These are phyloP conservation scores for Porites lutea DNA, from an alignment of 64 coral and sea anemone species.

Conservation along the genomic window DNA sequence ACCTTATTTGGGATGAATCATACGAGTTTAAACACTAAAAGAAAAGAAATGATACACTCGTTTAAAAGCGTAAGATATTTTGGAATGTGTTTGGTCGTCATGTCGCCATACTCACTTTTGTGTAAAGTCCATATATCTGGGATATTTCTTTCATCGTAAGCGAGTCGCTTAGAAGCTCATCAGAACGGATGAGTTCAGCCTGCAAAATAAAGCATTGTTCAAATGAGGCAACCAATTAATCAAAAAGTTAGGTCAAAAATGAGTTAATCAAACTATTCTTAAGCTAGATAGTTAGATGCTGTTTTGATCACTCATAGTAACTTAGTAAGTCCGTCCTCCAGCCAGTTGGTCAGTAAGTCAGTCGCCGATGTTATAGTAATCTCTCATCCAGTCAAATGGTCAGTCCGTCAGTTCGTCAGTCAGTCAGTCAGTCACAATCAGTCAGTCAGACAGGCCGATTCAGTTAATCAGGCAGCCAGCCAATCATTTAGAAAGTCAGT, in stretches of 20 bases:
- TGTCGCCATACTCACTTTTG: slow-evolving; percentile 50
- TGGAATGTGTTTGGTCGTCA: no score
- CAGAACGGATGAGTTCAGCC: slow-evolving; percentile 76
- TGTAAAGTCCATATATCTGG: slow-evolving; percentile 80
- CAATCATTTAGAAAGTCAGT: no score
- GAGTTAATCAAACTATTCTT: no score
- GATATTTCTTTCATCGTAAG: slow-evolving; percentile 80
- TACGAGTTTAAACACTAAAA: no score
- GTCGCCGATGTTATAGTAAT: not conserved
- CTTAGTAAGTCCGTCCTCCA: not conserved
- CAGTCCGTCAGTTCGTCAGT: not conserved
- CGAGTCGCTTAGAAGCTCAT: slow-evolving; percentile 74
- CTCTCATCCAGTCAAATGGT: not conserved
- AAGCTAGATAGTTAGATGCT: not conserved
- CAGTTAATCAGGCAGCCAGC: no score
- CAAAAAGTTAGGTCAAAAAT: not conserved
- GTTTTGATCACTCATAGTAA: not conserved
- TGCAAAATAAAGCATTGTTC: not conserved
- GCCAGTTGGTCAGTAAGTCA: not conserved
- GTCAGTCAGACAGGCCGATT: no score
- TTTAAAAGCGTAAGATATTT: no score
- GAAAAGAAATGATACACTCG: no score
- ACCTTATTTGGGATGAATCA: no score
- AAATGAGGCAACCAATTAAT: not conserved
- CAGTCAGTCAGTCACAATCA: not conserved